Base-by-base conservation (phyloP, 2,888 invertebrate species). In the Drosophila demipolita region DNA sequence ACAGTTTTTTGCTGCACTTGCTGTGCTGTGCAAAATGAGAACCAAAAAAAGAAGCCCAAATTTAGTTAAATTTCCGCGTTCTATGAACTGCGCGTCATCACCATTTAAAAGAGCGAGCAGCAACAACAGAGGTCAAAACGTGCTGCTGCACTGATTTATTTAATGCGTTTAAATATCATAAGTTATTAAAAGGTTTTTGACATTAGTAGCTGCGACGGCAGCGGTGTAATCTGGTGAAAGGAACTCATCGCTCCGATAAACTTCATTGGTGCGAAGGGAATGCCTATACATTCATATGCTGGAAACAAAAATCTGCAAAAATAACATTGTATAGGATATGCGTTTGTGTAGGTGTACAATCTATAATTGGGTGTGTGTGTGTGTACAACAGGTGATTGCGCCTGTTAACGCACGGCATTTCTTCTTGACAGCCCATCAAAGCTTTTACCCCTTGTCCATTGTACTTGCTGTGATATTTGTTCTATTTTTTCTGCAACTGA, bases 161-260 rank as follows among this genome's bases (percentile, higher is more conserved):
- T 12, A 66, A 81, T 76, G 80, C 53, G 73, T 60, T 73, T 40
- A 65, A 54, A 73, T 59, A 71, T 68, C 64, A 73, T 83, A 69
- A 50, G 40, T 69, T 70, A 67, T 80, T 76, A 70, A 84, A 83
- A 85, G 90, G 90, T 88, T 87, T 89, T 85, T 89, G 90, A 87
- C 90, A 88, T 80, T 89, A 80, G 77, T 72, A 52, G 29, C 35
- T 57, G 1, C 49, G 65, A 17, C 49, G 42, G 6, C 50, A 29
- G 12, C 58, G 58, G n/a, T 59, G n/a, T 76, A 52, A 38, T n/a
- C n/a, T 35, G 52, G 29, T 53, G 48, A 79, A 75, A 63, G 54
- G 50, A 80, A 54, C 73, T 29, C 49, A 74, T 38, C 50, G 53
- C 60, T 12, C 50, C 35, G 33, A 65, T 38, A 38, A 62, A n/a